These are phyloP conservation scores for Thalassarche chlororhynchos DNA, from an alignment of 2,113 vertebrate species.

Conservation along the genomic window DNA sequence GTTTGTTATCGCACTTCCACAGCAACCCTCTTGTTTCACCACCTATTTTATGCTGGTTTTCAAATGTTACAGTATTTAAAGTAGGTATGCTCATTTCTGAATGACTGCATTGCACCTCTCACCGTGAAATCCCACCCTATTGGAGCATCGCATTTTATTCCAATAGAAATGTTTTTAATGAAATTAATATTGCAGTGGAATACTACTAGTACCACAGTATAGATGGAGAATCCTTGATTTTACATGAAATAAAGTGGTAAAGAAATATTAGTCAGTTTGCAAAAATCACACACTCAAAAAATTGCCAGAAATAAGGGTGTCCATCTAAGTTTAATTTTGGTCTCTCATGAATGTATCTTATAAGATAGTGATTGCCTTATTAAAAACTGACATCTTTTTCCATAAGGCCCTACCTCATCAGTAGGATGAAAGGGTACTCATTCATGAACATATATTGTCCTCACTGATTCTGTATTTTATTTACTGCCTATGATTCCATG, in stretches of 20 bases:
- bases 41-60: neutral
- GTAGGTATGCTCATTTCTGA: neutral
- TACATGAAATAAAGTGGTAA: neutral
- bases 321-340: neutral
- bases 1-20: neutral
- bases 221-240: neutral
- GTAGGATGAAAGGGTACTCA: neutral
- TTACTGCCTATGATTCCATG: neutral
- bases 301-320: neutral
- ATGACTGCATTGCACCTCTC: neutral
- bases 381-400: neutral
- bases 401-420: neutral
- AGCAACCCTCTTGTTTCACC: neutral
- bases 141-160: neutral
- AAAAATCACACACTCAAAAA: neutral
- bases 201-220: neutral
- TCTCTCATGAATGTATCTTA: neutral
- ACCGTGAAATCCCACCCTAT: neutral
- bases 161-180: neutral
- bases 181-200: neutral
- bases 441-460: neutral
- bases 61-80: neutral
- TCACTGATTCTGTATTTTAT: neutral
- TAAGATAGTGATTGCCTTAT: neutral
- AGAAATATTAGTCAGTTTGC: neutral